Base-by-base conservation (phyloP, 2,888 invertebrate genomes). In the Malachius bipustulatus region DNA sequence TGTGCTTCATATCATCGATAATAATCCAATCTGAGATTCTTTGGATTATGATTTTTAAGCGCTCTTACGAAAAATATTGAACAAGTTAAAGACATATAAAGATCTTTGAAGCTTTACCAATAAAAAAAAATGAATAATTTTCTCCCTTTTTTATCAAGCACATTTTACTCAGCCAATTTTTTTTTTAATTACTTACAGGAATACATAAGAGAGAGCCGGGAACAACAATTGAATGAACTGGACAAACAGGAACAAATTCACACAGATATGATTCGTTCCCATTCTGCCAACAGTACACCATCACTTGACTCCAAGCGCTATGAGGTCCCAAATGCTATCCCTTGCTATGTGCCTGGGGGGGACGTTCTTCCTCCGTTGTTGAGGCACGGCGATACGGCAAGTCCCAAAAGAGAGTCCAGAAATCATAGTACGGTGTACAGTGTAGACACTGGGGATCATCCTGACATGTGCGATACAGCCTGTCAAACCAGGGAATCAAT, bases 401-500 rank as follows among this genome's bases (percentile, higher is more conserved):
- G 51, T 32, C 52, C 56, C 3, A 45, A 51, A 31, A 59, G 59
- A 44, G 52, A 51, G 8, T 51, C 52, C 41, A 53, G 52, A 28
- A 56, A 56, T 41, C 49, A 51, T 38, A 52, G 54, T 35, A 51
- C 50, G 34, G 54, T 56, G 29, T 56, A 56, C 41, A 54, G 55
- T 38, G 56, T 52, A 46, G 65, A 56, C 40, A 41, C 46, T 32
- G 52, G 52, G 12, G 41, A 43, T 24, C 57, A 64, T 37, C 68
- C 70, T 2, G 75, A 75, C 52, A 80, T 77, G 71, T 72, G 77
- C 47, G 80, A 81, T 57, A 78, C 72, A 56, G 78, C 77, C 34
- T 88, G 87, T 56, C 88, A 88, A 57, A 88, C 88, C 1, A 70
- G 87, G 46, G 87, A 83, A 57, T 82, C 82, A 51, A 62, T 83